These are phyloP conservation scores for Vespertilio murinus DNA, from an alignment of 2,797 vertebrate genomes.

Conservation along the genomic window DNA sequence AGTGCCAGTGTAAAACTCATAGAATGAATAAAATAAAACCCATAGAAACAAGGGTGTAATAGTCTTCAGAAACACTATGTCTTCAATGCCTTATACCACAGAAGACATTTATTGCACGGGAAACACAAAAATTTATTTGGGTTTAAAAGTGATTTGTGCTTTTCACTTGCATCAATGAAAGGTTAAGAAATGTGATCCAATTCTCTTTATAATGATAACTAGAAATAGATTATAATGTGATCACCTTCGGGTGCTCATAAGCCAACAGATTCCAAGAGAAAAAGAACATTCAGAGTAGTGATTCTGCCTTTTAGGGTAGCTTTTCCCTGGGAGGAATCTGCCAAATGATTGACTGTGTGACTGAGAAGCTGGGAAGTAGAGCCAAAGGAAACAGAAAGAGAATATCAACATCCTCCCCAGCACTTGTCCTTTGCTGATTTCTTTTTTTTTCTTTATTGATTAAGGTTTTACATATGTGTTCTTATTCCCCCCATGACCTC, in stretches of 20 bases:
- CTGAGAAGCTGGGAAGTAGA: background rate
- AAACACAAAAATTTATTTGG: background rate
- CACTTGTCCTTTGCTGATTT: no score
- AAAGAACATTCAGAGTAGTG: background rate
- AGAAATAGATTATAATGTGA: background rate
- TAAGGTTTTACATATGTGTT: no score
- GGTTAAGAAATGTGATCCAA: background rate
- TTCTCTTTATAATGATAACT: background rate
- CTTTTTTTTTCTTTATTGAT: no score
- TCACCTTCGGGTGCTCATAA: background rate
- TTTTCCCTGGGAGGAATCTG: background rate
- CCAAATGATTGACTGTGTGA: background rate
- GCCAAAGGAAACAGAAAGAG: background rate
- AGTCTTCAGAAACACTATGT: background rate
- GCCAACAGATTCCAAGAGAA: background rate
- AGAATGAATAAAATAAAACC: background rate
- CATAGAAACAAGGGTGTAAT: background rate
- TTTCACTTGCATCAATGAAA: background rate
- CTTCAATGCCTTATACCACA: background rate
- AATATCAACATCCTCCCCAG: no score
- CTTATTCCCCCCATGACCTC: no score
- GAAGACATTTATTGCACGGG: background rate
- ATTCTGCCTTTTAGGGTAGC: background rate
- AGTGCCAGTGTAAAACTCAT: background rate
- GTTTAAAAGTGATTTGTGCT: slow-evolving; percentile 19